phyloP scores from a whole-genome alignment of 2,888 invertebrate genomes.

The Nipponacmea schrenckii region DNA sequence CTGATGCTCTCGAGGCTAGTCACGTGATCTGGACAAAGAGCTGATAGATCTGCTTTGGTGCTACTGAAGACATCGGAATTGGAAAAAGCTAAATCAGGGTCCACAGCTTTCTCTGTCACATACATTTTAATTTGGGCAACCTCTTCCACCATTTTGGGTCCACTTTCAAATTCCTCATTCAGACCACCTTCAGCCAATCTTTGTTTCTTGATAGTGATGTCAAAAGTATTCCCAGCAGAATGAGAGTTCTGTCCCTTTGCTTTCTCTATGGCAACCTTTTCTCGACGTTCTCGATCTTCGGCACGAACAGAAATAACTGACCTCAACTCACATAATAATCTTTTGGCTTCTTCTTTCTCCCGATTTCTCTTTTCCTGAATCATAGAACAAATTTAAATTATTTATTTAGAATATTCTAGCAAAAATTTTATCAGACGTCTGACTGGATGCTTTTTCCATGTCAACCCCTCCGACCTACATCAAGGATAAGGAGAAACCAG shows the following conservation, averaged over 20 bases:
- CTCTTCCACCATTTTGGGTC: background rate
- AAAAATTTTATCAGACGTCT: too few relatives aligned
- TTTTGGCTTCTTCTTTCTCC: slow-evolving; percentile 51
- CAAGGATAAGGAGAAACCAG: too few relatives aligned
- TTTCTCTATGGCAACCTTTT: slow-evolving; percentile 40
- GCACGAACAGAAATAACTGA: slow-evolving; percentile 59
- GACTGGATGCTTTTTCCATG: too few relatives aligned
- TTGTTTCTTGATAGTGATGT: background rate
- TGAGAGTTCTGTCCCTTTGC: slow-evolving; percentile 12
- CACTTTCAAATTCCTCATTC: background rate
- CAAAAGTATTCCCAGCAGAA: background rate
- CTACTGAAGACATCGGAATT: slow-evolving; percentile 3
- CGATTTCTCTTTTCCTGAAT: slow-evolving; percentile 46
- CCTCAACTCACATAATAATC: slow-evolving; percentile 55
- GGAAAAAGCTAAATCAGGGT: background rate
- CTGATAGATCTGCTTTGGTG: background rate
- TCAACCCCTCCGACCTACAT: too few relatives aligned
- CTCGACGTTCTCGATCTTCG: slow-evolving; percentile 43
- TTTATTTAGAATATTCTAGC: too few relatives aligned
- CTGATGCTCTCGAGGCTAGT: background rate
- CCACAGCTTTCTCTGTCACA: background rate
- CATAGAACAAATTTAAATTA: background rate
- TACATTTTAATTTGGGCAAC: background rate
- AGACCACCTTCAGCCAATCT: background rate
- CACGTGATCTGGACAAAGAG: background rate